Conservation (phyloP, 2,113 vertebrate species). For the Xiphias gladius region DNA sequence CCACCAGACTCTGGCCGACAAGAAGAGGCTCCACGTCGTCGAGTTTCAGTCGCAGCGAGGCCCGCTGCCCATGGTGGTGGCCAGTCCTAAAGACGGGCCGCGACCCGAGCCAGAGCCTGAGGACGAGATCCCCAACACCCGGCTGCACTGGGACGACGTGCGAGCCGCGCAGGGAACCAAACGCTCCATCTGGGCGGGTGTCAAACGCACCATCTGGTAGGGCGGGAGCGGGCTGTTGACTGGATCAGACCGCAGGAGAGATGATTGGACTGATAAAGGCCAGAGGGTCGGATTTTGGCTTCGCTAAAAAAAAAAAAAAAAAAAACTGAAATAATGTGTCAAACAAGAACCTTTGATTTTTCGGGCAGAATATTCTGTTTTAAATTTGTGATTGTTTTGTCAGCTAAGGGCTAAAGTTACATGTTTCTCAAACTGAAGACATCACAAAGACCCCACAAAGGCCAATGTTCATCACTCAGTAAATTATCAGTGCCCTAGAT, state of each 20-base stretch:
- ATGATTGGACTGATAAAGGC: constrained; percentile 8
- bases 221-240: background rate
- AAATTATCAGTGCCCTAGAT: background rate
- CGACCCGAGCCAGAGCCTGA: constrained; percentile 82
- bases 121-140: constrained; percentile 86
- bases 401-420: background rate
- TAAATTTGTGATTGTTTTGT: background rate
- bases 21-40: constrained; percentile 91
- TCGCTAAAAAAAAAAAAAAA: background rate
- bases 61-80: constrained; percentile 89
- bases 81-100: constrained; percentile 79
- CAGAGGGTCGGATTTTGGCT: background rate
- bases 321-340: background rate
- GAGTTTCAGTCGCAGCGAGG: constrained; percentile 90
- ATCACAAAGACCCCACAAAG: background rate
- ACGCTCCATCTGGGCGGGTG: constrained; percentile 85
- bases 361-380: background rate
- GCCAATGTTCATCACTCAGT: background rate
- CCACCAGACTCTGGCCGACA: constrained; percentile 89
- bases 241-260: background rate
- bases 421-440: background rate
- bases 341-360: background rate
- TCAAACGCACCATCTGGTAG: constrained; percentile 87
- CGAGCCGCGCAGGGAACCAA: constrained; percentile 86
- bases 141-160: constrained; percentile 92